These are phyloP conservation scores for Malurus leucopterus DNA, from an alignment of 2,797 vertebrate species.

Conservation along the genomic window DNA sequence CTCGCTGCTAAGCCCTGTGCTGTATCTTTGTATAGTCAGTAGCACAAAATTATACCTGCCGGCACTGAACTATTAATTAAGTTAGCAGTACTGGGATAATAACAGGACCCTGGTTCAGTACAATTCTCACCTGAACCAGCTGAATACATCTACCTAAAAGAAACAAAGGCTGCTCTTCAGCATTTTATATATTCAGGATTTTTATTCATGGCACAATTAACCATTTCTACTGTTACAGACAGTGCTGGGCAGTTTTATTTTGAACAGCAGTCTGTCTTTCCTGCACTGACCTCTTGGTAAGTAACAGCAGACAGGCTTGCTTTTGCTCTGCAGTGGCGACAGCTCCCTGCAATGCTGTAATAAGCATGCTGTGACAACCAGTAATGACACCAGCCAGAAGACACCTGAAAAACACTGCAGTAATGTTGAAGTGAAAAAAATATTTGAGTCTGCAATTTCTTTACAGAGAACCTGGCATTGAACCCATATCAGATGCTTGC, in stretches of 20 bases:
- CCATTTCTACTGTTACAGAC: background rate
- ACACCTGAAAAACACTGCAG: background rate
- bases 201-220: background rate
- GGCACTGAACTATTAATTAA: background rate
- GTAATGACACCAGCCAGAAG: background rate
- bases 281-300: background rate
- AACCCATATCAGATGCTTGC: background rate
- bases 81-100: background rate
- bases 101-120: background rate
- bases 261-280: background rate
- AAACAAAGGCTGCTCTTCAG: background rate
- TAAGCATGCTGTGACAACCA: conserved; percentile 1
- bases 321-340: background rate
- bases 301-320: background rate
- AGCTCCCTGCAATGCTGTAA: background rate
- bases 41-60: background rate
- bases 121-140: background rate
- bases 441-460: background rate
- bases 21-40: background rate
- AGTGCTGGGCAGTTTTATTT: background rate
- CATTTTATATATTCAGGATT: background rate
- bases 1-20: background rate
- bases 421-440: background rate
- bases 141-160: background rate
- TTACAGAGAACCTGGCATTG: background rate